phyloP scores from a whole-genome alignment of 2,888 invertebrate genomes.

The Invenusta paracnida region DNA sequence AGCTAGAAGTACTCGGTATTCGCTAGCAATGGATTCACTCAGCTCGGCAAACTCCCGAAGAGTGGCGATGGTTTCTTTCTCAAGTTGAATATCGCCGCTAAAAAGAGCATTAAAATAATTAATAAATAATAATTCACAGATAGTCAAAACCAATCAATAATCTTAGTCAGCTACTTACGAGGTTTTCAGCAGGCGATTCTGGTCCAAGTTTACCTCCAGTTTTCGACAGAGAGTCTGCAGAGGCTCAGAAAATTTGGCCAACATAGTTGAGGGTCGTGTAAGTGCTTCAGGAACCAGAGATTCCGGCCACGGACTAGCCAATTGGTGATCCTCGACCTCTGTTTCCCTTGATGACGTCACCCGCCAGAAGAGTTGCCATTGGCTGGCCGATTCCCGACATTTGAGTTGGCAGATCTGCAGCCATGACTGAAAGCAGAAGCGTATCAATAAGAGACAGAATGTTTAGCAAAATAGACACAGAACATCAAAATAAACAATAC shows the following conservation, averaged over 20 bases:
- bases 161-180: not conserved
- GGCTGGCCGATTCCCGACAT: not conserved
- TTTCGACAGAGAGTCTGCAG: not conserved
- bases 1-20: not conserved
- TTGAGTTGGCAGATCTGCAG: not conserved
- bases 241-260: not conserved
- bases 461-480: too few relatives aligned
- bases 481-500: too few relatives aligned
- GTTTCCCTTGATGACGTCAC: not conserved
- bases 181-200: not conserved
- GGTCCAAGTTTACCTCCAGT: not conserved
- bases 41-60: not conserved
- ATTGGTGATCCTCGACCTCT: not conserved
- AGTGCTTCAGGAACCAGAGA: not conserved
- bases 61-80: not conserved
- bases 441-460: too few relatives aligned
- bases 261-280: not conserved
- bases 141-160: too few relatives aligned
- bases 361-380: not conserved
- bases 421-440: too few relatives aligned
- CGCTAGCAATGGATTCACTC: not conserved
- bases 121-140: too few relatives aligned
- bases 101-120: too few relatives aligned
- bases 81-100: not conserved
- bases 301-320: not conserved